phyloP scores from a whole-genome alignment of 2,888 invertebrate genomes.

The Harmothoe impar region DNA sequence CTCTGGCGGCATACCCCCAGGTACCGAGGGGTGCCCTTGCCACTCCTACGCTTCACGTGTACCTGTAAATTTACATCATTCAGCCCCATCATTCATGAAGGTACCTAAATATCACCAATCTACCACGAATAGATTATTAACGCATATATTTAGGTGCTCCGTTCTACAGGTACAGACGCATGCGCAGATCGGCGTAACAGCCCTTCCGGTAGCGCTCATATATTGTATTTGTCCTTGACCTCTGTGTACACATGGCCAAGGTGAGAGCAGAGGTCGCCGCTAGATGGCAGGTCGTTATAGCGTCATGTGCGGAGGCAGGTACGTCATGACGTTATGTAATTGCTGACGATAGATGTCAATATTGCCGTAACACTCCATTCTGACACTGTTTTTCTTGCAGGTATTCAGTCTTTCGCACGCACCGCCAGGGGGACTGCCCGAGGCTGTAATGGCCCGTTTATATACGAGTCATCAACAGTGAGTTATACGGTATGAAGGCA shows the following conservation, averaged over 20 bases:
- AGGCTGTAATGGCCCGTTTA: neutral
- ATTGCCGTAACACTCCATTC: neutral
- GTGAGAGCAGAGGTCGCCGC: neutral
- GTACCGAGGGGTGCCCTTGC: neutral
- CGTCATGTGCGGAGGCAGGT: neutral
- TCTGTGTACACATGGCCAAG: neutral
- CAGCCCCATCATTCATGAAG: neutral
- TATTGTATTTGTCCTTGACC: neutral
- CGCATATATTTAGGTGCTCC: neutral
- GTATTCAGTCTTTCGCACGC: neutral
- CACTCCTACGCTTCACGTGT: neutral
- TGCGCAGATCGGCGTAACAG: neutral
- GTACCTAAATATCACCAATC: neutral
- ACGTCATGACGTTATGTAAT: neutral
- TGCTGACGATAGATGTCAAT: neutral
- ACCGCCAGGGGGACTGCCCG: neutral
- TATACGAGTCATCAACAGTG: too few relatives aligned
- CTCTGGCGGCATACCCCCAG: neutral
- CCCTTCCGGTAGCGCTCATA: neutral
- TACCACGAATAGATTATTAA: neutral
- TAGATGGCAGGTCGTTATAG: neutral
- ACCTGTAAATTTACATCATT: neutral
- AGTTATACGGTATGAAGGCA: too few relatives aligned
- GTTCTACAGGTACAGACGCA: neutral
- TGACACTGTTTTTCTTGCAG: conserved; percentile 29